phyloP scores from a whole-genome alignment of 2,797 vertebrate genomes.

The Lithobates pipiens region DNA sequence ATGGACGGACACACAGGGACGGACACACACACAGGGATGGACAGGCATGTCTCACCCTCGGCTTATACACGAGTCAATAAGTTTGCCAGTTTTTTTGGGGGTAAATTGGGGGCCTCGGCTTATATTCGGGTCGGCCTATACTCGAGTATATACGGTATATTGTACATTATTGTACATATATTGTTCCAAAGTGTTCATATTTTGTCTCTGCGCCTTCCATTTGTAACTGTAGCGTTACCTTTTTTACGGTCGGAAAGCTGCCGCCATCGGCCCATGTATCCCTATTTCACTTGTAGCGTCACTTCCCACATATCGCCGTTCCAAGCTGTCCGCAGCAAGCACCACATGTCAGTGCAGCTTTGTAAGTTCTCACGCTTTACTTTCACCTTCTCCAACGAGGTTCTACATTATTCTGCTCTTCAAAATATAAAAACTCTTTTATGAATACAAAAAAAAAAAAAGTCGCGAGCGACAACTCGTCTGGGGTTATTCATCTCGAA shows the following conservation, averaged over 20 bases:
- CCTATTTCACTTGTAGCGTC: conserved; percentile 48
- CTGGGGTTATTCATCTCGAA: conserved; percentile 30
- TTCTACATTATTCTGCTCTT: conserved; percentile 30
- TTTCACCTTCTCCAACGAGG: conserved; percentile 36
- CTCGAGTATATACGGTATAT: too few species aligned
- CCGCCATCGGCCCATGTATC: conserved; percentile 41
- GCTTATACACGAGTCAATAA: too few species aligned
- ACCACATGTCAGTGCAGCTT: conserved; percentile 48
- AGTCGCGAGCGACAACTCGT: not conserved
- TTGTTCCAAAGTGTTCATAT: too few species aligned
- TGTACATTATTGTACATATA: too few species aligned
- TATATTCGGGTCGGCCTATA: too few species aligned
- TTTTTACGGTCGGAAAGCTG: conserved; percentile 45
- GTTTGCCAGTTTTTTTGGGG: too few species aligned
- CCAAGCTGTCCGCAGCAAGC: conserved; percentile 45
- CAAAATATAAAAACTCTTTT: conserved; percentile 43
- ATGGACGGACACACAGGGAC: too few species aligned
- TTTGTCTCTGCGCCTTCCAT: not conserved
- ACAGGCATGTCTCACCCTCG: too few species aligned
- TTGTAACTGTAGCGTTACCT: conserved; percentile 29
- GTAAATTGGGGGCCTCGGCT: too few species aligned
- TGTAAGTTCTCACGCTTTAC: conserved; percentile 31
- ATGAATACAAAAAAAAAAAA: conserved; percentile 46
- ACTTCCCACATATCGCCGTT: conserved; percentile 54
- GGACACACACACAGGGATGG: too few species aligned